phyloP scores from a whole-genome alignment of 1,140 invertebrate genomes.

The Macrobrachium nipponense region DNA sequence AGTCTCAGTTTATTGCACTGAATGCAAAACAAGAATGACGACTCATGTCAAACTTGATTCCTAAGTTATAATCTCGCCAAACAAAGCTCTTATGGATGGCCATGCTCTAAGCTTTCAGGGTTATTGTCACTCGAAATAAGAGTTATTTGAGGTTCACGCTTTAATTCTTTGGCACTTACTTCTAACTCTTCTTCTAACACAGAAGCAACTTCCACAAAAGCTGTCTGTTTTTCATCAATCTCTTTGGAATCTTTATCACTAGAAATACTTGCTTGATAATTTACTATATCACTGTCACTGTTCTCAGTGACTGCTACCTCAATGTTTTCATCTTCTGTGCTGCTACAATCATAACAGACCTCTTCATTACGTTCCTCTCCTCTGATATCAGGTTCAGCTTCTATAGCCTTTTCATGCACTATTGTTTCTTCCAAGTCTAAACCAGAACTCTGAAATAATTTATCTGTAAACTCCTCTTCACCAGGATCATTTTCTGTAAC shows the following conservation, averaged over 20 bases:
- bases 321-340: no score
- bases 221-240: conserved; percentile 6
- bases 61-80: no score
- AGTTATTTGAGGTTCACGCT: conserved; percentile 22
- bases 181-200: conserved; percentile 21
- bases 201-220: conserved; percentile 30
- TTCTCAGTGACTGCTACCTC: no score
- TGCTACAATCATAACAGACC: no score
- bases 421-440: background rate
- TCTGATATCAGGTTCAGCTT: no score
- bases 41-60: no score
- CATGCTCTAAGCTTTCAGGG: conserved; percentile 10
- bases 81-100: background rate
- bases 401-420: no score
- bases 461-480: background rate
- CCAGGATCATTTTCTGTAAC: background rate
- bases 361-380: no score
- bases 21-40: no score
- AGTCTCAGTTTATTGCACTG: no score
- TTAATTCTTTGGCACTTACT: conserved; percentile 37
- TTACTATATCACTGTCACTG: no score
- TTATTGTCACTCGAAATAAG: conserved; percentile 12
- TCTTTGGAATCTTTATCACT: background rate
- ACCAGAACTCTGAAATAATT: background rate
- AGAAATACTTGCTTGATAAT: no score